Evolutionary conservation across 2,888 invertebrate species (phyloP).

Genomic region (Cheilosia impressa): DNA sequence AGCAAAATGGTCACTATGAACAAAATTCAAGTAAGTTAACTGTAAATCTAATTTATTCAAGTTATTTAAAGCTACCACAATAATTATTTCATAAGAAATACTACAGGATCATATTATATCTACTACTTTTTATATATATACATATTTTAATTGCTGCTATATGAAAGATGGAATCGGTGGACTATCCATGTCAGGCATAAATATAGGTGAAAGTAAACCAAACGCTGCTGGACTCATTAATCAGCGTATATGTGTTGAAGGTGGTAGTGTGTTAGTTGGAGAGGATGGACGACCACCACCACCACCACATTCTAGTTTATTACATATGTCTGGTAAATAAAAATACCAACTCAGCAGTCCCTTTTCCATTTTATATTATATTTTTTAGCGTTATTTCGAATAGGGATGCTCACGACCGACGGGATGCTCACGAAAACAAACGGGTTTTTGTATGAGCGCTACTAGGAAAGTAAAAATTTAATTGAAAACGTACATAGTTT

Average conservation of each 20-base stretch:
- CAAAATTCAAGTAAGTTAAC: slow-evolving; percentile 86
- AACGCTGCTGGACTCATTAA: slow-evolving; percentile 57
- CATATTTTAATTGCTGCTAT: slow-evolving; percentile 40
- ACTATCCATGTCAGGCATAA: slow-evolving; percentile 47
- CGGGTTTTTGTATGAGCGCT: no score
- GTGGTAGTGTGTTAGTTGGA: slow-evolving; percentile 78
- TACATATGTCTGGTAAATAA: slow-evolving; percentile 91
- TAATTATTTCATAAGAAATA: neutral
- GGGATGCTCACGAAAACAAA: no score
- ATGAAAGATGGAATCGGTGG: slow-evolving; percentile 72
- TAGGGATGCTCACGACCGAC: neutral
- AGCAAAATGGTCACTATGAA: slow-evolving; percentile 90
- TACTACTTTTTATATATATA: slow-evolving; percentile 5
- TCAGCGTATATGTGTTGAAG: slow-evolving; percentile 66
- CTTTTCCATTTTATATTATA: no score
- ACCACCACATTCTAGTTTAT: slow-evolving; percentile 88
- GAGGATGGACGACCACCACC: slow-evolving; percentile 89
- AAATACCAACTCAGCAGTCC: neutral
- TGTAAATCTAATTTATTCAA: neutral
- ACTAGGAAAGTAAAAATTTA: no score
- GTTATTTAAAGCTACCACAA: neutral
- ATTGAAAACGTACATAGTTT: no score
- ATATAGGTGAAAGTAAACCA: slow-evolving; percentile 55
- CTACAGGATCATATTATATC: neutral
- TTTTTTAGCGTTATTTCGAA: neutral